Conservation (phyloP, 2,113 vertebrate genomes). For the Emydura subglobosa region DNA sequence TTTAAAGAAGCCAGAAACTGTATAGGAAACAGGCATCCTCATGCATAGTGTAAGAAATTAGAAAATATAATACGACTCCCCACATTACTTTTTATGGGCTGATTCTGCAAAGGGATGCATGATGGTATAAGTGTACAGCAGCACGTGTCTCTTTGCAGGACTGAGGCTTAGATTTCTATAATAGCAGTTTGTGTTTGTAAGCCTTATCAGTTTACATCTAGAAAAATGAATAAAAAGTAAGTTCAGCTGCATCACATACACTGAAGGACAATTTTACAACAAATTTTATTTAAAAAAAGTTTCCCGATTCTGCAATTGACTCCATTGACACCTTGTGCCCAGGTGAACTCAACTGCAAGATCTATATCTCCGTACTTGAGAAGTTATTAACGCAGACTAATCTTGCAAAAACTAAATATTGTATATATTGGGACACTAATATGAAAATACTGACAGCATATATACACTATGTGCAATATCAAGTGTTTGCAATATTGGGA, state of each 20-base stretch:
- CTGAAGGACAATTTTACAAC: background rate
- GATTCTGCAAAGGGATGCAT: background rate
- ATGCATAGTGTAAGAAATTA: background rate
- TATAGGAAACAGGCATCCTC: background rate
- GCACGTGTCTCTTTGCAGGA: background rate
- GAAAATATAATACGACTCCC: background rate
- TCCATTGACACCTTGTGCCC: background rate
- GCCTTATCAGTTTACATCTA: background rate
- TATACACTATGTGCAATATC: background rate
- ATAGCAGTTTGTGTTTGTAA: background rate
- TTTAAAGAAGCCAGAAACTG: background rate
- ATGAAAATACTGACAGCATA: background rate
- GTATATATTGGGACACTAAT: background rate
- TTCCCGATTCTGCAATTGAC: background rate
- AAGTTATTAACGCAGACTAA: background rate
- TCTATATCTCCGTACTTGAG: background rate
- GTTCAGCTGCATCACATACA: background rate
- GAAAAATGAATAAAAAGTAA: background rate
- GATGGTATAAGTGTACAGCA: background rate
- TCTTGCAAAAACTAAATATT: background rate
- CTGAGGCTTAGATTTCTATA: background rate
- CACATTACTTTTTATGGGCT: background rate
- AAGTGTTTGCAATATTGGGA: background rate
- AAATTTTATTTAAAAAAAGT: background rate
- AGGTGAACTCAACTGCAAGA: background rate